Percentiles rank a stretch among this genome's conserved stretches.
These are phyloP conservation scores for Isurus oxyrinchus DNA, from an alignment of 2,113 vertebrate species.

Conservation along the genomic window DNA sequence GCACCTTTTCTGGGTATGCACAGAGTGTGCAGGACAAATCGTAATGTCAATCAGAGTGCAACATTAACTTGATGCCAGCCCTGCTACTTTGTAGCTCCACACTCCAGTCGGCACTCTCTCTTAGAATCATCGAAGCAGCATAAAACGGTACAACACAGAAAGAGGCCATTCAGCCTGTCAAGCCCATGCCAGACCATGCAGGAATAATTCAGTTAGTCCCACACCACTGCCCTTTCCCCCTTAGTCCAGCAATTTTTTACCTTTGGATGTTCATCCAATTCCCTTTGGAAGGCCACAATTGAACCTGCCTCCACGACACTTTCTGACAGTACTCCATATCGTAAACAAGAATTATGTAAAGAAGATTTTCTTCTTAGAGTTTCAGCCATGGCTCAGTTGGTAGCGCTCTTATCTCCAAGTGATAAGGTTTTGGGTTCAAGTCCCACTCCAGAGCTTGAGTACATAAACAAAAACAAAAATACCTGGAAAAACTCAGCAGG, in stretches of 20 bases:
- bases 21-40: neutral
- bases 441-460: neutral
- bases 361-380: neutral
- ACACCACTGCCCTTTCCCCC: neutral
- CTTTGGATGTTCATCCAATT: neutral
- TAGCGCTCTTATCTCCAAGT: neutral
- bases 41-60: neutral
- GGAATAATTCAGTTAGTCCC: neutral
- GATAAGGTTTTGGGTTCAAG: neutral
- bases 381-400: neutral
- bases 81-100: neutral
- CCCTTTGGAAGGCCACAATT: neutral
- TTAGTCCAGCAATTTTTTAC: neutral
- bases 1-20: neutral
- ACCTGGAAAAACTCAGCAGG: no score
- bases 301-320: neutral
- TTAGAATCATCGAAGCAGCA: neutral
- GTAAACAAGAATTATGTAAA: neutral
- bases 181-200: neutral
- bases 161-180: neutral
- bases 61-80: neutral
- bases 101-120: neutral
- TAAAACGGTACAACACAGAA: neutral
- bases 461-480: neutral
- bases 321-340: neutral